Percentiles rank a stretch among this genome's conserved stretches.
phyloP scores from a whole-genome alignment of 2,888 invertebrate genomes.

The Melolontha melolontha region DNA sequence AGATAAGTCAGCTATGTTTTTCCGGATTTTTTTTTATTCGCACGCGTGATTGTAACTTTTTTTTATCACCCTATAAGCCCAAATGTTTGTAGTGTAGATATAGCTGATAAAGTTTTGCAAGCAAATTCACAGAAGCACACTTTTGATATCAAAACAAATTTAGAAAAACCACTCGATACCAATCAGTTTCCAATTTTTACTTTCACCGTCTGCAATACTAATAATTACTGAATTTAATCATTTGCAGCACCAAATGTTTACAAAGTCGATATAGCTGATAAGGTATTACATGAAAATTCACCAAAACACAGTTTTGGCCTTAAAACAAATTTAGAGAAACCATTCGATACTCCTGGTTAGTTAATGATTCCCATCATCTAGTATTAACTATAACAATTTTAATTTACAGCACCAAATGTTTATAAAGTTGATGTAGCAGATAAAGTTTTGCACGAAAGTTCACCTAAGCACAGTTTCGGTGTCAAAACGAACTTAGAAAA shows the following conservation, averaged over 20 bases:
- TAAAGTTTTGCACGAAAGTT: constrained; percentile 68
- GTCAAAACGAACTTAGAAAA: constrained; percentile 69
- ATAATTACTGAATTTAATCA: constrained; percentile 13
- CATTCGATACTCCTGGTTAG: constrained; percentile 67
- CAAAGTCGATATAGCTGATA: constrained; percentile 69
- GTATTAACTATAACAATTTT: constrained; percentile 2
- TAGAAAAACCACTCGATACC: constrained; percentile 68
- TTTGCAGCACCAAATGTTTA: constrained; percentile 70
- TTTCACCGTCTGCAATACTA: neutral
- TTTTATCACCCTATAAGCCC: constrained; percentile 45
- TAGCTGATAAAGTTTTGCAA: constrained; percentile 71
- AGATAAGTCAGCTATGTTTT: too few species aligned
- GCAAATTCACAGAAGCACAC: constrained; percentile 73
- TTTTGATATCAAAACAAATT: constrained; percentile 70
- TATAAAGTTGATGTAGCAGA: constrained; percentile 70
- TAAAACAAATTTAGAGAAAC: constrained; percentile 69
- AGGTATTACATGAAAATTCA: constrained; percentile 68
- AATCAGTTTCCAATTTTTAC: neutral
- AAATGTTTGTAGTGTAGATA: constrained; percentile 75
- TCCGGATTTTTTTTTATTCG: too few species aligned
- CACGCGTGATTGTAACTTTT: too few species aligned
- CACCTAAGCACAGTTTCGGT: constrained; percentile 74
- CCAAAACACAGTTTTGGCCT: constrained; percentile 75
- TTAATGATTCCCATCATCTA: constrained; percentile 3
- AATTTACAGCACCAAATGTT: constrained; percentile 67